A percentile compares a stretch with the other conserved stretches of the same genome.
Conservation (phyloP, 2,113 vertebrate species). For the Andinoacara biseriatus region DNA sequence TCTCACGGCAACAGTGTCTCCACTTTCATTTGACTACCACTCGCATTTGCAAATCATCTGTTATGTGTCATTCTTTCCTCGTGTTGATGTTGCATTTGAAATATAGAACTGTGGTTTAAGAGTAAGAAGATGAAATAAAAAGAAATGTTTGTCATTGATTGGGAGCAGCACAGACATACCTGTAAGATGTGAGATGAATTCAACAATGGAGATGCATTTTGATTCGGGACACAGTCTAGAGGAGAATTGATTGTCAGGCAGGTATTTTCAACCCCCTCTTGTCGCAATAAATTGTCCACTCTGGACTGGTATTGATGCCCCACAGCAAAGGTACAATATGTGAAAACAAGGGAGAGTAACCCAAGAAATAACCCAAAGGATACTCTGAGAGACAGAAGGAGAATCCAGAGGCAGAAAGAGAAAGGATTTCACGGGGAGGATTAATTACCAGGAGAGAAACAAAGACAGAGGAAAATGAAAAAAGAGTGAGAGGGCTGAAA, state of each 20-base stretch:
- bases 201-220: slow-evolving; percentile 67
- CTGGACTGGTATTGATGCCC: slow-evolving; percentile 64
- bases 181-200: slow-evolving; percentile 59
- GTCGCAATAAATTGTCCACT: slow-evolving; percentile 67
- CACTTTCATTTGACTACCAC: background rate
- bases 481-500: slow-evolving; percentile 27
- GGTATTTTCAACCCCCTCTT: slow-evolving; percentile 63
- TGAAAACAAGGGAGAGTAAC: slow-evolving; percentile 36
- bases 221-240: slow-evolving; percentile 46
- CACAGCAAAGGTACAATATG: slow-evolving; percentile 43
- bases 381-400: slow-evolving; percentile 26
- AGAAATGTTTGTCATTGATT: slow-evolving; percentile 27
- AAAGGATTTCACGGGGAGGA: slow-evolving; percentile 27
- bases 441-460: slow-evolving; percentile 39
- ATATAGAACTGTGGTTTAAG: background rate
- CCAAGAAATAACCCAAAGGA: slow-evolving; percentile 47
- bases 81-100: background rate
- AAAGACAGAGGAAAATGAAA: slow-evolving; percentile 33
- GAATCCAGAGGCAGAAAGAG: slow-evolving; percentile 17
- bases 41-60: background rate
- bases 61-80: background rate
- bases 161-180: background rate
- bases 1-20: background rate
- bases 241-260: slow-evolving; percentile 71
- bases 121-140: slow-evolving; percentile 2